Evolutionary conservation across 2,888 invertebrate genomes (phyloP).

Genomic region (Melanostoma scalare): DNA sequence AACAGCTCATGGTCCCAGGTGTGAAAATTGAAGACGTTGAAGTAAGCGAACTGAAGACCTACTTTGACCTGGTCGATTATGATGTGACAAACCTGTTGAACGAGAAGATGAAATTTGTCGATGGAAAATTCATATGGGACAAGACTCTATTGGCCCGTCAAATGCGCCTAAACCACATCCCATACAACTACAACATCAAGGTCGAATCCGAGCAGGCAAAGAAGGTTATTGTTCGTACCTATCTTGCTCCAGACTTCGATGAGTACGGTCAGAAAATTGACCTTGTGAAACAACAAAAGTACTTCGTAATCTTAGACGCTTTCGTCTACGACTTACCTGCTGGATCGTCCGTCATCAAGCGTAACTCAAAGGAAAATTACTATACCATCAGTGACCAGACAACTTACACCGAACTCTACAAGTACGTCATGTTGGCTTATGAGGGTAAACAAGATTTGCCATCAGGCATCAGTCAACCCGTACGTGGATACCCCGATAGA

Average conservation of each 20-base stretch:
- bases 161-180: constrained; percentile 86
- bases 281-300: constrained; percentile 84
- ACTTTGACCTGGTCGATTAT: constrained; percentile 86
- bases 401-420: constrained; percentile 85
- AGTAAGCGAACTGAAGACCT: constrained; percentile 86
- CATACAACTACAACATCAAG: constrained; percentile 84
- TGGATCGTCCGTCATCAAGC: constrained; percentile 87
- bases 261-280: constrained; percentile 84
- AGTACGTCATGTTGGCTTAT: constrained; percentile 83
- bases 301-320: constrained; percentile 86
- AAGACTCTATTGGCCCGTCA: constrained; percentile 84
- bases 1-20: constrained; percentile 85
- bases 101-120: constrained; percentile 78
- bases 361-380: constrained; percentile 86
- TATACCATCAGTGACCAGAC: constrained; percentile 84
- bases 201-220: constrained; percentile 84
- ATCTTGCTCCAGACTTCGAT: constrained; percentile 88
- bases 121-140: constrained; percentile 79
- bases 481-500: constrained; percentile 85
- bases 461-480: constrained; percentile 82
- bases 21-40: constrained; percentile 86
- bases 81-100: constrained; percentile 83
- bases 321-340: constrained; percentile 85
- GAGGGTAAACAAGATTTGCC: constrained; percentile 82
- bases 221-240: constrained; percentile 86